These are phyloP conservation scores for Trochalopteron elliotii DNA, from an alignment of 2,113 vertebrate genomes.

Conservation along the genomic window DNA sequence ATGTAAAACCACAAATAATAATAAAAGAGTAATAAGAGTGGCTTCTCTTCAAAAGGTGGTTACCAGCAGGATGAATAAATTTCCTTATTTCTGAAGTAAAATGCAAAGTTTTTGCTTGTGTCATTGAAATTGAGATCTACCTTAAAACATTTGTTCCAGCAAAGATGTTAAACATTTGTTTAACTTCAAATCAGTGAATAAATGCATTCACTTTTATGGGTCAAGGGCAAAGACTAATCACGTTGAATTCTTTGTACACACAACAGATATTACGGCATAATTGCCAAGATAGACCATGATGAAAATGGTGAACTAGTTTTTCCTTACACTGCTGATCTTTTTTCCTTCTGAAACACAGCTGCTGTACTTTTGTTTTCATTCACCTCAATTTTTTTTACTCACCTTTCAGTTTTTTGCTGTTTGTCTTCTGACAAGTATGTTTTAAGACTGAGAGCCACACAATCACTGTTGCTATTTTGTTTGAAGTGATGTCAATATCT, in stretches of 20 bases:
- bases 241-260: neutral
- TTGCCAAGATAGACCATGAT: neutral
- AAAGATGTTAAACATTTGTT: neutral
- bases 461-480: neutral
- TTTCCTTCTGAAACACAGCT: neutral
- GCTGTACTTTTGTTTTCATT: neutral
- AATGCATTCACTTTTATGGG: neutral
- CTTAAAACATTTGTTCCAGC: neutral
- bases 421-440: neutral
- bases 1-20: neutral
- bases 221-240: neutral
- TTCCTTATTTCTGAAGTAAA: neutral
- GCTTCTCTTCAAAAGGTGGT: rapidly evolving
- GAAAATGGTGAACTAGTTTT: neutral
- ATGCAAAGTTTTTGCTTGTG: neutral
- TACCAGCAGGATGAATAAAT: neutral
- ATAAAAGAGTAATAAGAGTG: neutral
- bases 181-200: neutral
- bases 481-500: neutral
- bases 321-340: neutral
- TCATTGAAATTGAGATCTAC: neutral
- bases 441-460: neutral
- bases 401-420: neutral
- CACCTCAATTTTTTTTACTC: neutral
- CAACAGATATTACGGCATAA: neutral